These are phyloP conservation scores for Ashinkailepas kermadecensis DNA, from an alignment of 2,888 invertebrate species.

Conservation along the genomic window DNA sequence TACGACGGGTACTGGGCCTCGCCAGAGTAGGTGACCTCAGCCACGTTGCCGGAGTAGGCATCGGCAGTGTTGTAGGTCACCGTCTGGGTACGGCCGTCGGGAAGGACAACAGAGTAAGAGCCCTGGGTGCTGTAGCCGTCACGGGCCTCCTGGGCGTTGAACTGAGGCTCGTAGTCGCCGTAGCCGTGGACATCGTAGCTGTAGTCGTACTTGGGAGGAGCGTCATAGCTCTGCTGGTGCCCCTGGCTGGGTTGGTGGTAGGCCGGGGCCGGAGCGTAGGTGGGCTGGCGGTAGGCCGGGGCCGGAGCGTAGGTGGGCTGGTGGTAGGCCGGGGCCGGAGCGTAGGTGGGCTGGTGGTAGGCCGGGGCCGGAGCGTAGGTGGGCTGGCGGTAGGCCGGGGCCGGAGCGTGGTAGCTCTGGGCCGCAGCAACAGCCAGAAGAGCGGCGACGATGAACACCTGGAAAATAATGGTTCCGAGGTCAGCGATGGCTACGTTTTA, in stretches of 20 bases:
- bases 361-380: neutral
- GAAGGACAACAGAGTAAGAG: constrained; percentile 31
- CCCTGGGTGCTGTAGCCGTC: constrained; percentile 30
- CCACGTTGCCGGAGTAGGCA: constrained; percentile 29
- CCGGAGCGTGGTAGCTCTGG: neutral
- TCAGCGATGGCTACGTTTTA: no score
- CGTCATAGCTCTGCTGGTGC: neutral
- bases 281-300: neutral
- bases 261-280: neutral
- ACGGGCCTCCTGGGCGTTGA: constrained; percentile 26
- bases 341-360: neutral
- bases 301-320: neutral
- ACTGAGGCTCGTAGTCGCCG: constrained; percentile 27
- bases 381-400: neutral
- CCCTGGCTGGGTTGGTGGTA: neutral
- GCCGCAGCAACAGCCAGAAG: neutral
- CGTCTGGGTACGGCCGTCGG: constrained; percentile 32
- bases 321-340: neutral
- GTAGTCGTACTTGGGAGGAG: constrained; percentile 24
- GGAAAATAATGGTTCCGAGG: neutral
- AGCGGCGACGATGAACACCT: neutral
- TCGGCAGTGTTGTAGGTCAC: constrained; percentile 27
- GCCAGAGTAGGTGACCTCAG: constrained; percentile 31
- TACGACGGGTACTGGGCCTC: constrained; percentile 29
- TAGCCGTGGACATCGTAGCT: constrained; percentile 29